Evolutionary conservation across 2,797 vertebrate species (phyloP).

Genomic region (Coranthus polyacanthus): DNA sequence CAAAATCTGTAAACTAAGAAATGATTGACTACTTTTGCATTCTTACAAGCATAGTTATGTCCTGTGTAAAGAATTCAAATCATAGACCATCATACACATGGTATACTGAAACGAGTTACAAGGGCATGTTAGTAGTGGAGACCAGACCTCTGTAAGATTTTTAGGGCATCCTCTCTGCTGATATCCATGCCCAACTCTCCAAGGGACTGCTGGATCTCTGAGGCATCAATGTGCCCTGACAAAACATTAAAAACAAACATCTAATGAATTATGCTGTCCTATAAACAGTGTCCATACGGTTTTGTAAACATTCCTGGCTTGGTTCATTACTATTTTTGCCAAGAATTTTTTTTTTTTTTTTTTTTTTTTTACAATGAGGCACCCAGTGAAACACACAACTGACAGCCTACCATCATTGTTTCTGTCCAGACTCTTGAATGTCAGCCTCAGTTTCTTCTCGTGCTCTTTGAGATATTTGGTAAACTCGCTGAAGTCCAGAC

Average conservation of each 20-base stretch:
- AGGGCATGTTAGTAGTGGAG: neutral
- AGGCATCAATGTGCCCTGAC: slow-evolving; percentile 92
- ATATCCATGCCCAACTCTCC: slow-evolving; percentile 89
- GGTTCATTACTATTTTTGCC: neutral
- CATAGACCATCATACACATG: too few species aligned
- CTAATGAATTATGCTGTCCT: too few species aligned
- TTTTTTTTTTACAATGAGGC: neutral
- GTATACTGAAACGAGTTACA: neutral
- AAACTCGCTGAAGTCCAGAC: slow-evolving; percentile 94
- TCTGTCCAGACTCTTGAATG: slow-evolving; percentile 94
- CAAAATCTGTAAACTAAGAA: neutral
- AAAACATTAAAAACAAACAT: slow-evolving; percentile 41
- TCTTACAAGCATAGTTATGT: neutral
- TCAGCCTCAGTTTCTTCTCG: slow-evolving; percentile 94
- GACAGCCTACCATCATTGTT: slow-evolving; percentile 90
- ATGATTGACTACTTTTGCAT: neutral
- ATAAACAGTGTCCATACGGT: slow-evolving; percentile 14
- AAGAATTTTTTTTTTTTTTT: neutral
- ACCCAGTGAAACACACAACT: neutral
- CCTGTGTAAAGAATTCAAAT: too few species aligned
- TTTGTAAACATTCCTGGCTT: slow-evolving; percentile 19
- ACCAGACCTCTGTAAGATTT: slow-evolving; percentile 91
- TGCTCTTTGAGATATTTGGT: slow-evolving; percentile 93
- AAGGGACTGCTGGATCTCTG: slow-evolving; percentile 93
- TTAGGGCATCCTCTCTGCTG: slow-evolving; percentile 87